Conservation (phyloP, 64 coral and sea anemone genomes). For the Pachyseris speciosa region DNA sequence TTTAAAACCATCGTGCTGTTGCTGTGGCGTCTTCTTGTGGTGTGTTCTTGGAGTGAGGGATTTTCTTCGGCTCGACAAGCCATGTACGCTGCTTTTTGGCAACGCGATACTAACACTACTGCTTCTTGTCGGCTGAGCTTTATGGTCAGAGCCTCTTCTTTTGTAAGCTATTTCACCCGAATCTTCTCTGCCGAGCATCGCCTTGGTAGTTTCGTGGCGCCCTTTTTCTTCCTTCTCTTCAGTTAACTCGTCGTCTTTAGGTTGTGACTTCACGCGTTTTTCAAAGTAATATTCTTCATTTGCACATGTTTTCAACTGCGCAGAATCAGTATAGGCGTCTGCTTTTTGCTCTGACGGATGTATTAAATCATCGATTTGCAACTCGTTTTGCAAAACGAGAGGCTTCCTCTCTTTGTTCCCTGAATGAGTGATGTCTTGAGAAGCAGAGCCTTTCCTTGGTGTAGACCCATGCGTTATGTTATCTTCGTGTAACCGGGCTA, state of each 20-base stretch:
- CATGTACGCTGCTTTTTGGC: slow-evolving; percentile 20
- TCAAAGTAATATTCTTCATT: not conserved
- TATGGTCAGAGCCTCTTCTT: not conserved
- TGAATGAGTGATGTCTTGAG: not conserved
- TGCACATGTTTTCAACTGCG: not conserved
- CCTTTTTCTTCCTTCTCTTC: not conserved
- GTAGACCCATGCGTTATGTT: not conserved
- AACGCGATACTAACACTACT: not conserved
- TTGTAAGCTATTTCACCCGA: not conserved
- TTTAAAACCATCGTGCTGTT: not conserved
- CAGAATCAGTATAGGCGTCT: not conserved
- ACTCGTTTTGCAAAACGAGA: not conserved
- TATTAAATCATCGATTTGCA: not conserved
- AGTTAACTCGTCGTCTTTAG: not conserved
- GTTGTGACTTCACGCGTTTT: not conserved
- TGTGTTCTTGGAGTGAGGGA: not conserved
- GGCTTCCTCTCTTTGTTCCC: not conserved
- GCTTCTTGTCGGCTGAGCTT: not conserved
- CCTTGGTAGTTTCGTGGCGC: not conserved
- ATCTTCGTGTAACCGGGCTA: not conserved
- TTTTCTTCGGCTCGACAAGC: slow-evolving; percentile 11
- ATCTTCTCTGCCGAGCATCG: not conserved
- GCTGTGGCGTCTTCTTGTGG: not conserved
- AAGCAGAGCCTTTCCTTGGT: no score
- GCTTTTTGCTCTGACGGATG: not conserved